phyloP scores from a whole-genome alignment of 2,113 vertebrate species.

The Motacilla tschutschensis region DNA sequence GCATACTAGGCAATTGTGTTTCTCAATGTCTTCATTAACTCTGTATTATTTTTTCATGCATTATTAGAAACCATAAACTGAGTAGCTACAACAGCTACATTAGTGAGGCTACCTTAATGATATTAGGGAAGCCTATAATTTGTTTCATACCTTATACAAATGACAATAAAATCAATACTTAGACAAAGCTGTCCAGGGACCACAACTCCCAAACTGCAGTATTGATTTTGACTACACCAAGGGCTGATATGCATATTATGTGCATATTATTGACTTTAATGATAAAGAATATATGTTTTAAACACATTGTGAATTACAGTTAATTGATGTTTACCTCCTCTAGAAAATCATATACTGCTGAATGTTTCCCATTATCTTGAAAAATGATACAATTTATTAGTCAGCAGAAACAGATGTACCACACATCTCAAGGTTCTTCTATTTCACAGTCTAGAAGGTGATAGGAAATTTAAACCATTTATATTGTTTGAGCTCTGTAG shows the following conservation, averaged over 20 bases:
- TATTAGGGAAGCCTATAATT: constrained; percentile 82
- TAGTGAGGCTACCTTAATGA: constrained; percentile 74
- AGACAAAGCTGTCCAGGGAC: constrained; percentile 80
- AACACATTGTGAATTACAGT: constrained; percentile 55
- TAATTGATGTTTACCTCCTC: constrained; percentile 43
- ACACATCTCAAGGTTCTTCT: neutral
- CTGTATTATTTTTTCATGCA: constrained; percentile 38
- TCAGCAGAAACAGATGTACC: neutral
- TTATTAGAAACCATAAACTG: constrained; percentile 48
- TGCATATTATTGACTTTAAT: constrained; percentile 79
- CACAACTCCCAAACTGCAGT: constrained; percentile 76
- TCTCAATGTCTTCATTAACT: constrained; percentile 46
- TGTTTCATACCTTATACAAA: constrained; percentile 87
- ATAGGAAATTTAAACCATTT: neutral
- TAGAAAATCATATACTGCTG: constrained; percentile 32
- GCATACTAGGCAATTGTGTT: constrained; percentile 30
- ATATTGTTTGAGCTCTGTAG: neutral
- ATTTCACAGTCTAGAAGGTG: neutral
- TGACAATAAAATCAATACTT: constrained; percentile 89
- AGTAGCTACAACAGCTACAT: constrained; percentile 64
- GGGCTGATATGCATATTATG: constrained; percentile 79
- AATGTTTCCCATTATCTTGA: constrained; percentile 53
- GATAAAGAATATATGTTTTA: constrained; percentile 73
- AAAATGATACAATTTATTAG: constrained; percentile 45
- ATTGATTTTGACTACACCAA: constrained; percentile 81